Evolutionary conservation across 2,113 vertebrate genomes (phyloP), one percentile per base, ranked within the genome.

Genomic region (Cyrtonyx montezumae): DNA sequence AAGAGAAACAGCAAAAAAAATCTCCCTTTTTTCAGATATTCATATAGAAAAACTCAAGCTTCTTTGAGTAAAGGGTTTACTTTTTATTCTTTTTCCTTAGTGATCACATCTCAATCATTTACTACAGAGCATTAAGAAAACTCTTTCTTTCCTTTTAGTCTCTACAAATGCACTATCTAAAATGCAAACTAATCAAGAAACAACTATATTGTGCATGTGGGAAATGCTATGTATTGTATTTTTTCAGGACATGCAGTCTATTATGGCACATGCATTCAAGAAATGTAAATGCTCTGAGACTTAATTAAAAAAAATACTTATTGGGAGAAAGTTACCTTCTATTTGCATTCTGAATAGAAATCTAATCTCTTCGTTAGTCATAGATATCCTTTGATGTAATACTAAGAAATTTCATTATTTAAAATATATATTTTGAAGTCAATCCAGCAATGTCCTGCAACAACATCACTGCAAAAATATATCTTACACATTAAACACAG

Each of bases 361-460:
- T 93, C 67, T 62, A 80, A 76, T 87, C 30, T 83, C 63, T 81
- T 94, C 56, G 95, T 89, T 79, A 93, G 25, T 92, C 65, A 95
- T 46, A 43, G 13, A 80, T 89, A 62, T 6, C 65, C 36, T 70
- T 26, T 76, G 87, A 48, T 87, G 84, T 70, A 71, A 63, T 66
- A 90, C 78, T 49, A 87, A 53, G 37, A 88, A 63, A 91, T 61
- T 66, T 26, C 40, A 93, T 43, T 1, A 34, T 78, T 79, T 76
- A 78, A 94, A 80, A 82, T 43, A 55, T 2, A 9, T 79, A 40
- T 93, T 93, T 79, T 92, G 20, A 26, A 81, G 8, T 84, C 16
- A 93, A 32, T 69, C 18, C 8, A 78, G 10, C 18, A 59, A 11
- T 42, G 18, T 70, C 81, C 74, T 37, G 5, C 20, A 32, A 66